phyloP scores from a whole-genome alignment of 2,113 vertebrate genomes.

The Coreoperca whiteheadi region DNA sequence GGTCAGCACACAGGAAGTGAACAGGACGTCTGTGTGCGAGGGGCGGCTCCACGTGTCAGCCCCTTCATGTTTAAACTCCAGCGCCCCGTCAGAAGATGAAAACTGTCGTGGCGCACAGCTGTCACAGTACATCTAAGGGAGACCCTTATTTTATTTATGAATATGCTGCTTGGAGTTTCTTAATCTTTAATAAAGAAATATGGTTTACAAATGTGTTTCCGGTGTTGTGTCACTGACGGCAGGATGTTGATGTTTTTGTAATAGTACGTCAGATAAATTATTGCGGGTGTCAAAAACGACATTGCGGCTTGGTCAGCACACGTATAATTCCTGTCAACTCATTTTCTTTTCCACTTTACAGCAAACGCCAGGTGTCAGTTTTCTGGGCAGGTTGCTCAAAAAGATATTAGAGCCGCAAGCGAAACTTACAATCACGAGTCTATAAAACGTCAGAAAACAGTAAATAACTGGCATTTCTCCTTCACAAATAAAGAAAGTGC shows the following conservation, averaged over 20 bases:
- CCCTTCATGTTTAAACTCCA: constrained; percentile 44
- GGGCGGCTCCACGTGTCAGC: background rate
- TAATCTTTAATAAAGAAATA: constrained; percentile 88
- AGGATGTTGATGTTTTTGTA: background rate
- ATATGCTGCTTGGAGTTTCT: constrained; percentile 87
- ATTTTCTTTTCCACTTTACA: too few species aligned
- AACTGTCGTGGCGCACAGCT: constrained; percentile 69
- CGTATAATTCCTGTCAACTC: too few species aligned
- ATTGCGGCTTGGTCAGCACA: too few species aligned
- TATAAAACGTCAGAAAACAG: background rate
- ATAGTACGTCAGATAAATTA: background rate
- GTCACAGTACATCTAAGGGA: constrained; percentile 75
- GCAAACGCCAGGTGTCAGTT: background rate
- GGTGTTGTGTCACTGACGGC: constrained; percentile 14
- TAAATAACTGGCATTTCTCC: background rate
- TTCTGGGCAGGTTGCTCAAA: background rate
- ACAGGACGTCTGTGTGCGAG: background rate
- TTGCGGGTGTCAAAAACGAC: too few species aligned
- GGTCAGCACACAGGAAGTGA: constrained; percentile 26
- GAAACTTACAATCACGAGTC: background rate
- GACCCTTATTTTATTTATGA: constrained; percentile 84
- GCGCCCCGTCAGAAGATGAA: constrained; percentile 21
- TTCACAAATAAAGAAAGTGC: too few species aligned
- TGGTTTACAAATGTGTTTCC: constrained; percentile 74
- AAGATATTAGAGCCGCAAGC: background rate